phyloP scores from a whole-genome alignment of 2,888 invertebrate species.

The Drosophila algonquin region DNA sequence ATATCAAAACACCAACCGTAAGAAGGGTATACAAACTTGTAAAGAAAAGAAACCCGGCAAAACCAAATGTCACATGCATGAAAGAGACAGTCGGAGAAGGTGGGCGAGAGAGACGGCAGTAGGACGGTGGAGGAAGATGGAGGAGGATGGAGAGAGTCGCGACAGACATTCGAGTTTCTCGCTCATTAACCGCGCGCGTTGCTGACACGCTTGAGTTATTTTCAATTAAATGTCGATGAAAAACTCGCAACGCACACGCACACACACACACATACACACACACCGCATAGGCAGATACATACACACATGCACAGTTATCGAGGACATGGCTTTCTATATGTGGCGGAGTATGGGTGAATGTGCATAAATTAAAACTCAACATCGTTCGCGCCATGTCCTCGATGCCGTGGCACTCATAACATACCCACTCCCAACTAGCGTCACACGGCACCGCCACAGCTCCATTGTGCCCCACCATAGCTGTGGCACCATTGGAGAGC shows the following conservation, averaged over 20 bases:
- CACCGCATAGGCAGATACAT: slow-evolving; percentile 2
- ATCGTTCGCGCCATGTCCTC: slow-evolving; percentile 49
- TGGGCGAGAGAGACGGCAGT: not conserved
- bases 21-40: not conserved
- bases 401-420: slow-evolving; percentile 62
- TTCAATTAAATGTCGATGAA: slow-evolving; percentile 79
- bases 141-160: slow-evolving; percentile 38
- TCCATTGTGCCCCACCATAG: too few relatives aligned
- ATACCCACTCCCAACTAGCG: slow-evolving; percentile 17
- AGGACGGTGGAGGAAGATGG: not conserved
- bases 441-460: not conserved
- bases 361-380: slow-evolving; percentile 71
- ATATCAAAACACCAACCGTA: not conserved
- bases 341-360: slow-evolving; percentile 41
- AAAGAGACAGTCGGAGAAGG: slow-evolving; percentile 9
- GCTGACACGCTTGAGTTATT: slow-evolving; percentile 79
- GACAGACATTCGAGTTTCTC: slow-evolving; percentile 76
- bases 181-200: slow-evolving; percentile 78
- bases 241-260: slow-evolving; percentile 57
- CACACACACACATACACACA: slow-evolving; percentile 15
- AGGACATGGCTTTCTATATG: slow-evolving; percentile 30
- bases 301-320: slow-evolving; percentile 20
- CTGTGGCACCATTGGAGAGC: too few relatives aligned
- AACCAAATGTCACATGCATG: slow-evolving; percentile 28
- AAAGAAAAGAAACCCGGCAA: slow-evolving; percentile 18